A percentile compares a stretch with the other conserved stretches of the same genome.
Evolutionary conservation across 37 sponge, comb jelly and placozoan genomes (phyloP).

Genomic region (Geodia barretti): DNA sequence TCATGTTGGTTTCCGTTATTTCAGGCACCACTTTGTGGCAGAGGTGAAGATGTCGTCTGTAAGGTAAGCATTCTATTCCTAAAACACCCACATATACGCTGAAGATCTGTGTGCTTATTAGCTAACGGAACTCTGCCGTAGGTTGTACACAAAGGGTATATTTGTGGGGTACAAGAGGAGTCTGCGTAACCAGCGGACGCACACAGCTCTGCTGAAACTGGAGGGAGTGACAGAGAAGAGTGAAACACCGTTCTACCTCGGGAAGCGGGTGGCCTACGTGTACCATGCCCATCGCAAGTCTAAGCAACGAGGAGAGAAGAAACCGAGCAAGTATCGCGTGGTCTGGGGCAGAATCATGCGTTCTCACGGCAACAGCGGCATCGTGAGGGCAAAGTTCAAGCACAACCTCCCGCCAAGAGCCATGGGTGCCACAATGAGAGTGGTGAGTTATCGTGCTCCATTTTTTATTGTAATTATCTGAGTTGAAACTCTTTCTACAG

Average conservation of each 20-base stretch:
- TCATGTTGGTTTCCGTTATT: too few relatives aligned
- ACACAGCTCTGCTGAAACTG: conserved; percentile 90
- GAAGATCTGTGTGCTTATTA: background rate
- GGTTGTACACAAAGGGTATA: conserved; percentile 94
- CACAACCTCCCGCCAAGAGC: conserved; percentile 90
- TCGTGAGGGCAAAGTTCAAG: conserved; percentile 93
- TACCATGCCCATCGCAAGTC: conserved; percentile 72
- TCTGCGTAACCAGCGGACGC: conserved; percentile 77
- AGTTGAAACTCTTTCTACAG: conserved; percentile 33
- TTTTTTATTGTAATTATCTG: conserved; percentile 27
- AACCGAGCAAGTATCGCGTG: conserved; percentile 90
- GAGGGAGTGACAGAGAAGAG: conserved; percentile 84
- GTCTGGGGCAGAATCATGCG: conserved; percentile 95
- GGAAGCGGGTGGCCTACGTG: conserved; percentile 94
- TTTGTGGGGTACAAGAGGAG: conserved; percentile 92
- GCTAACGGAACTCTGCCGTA: conserved; percentile 2
- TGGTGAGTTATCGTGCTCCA: conserved; percentile 71
- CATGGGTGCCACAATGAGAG: conserved; percentile 97
- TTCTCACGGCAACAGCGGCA: conserved; percentile 96
- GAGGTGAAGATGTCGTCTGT: too few relatives aligned
- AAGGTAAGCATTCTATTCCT: too few relatives aligned
- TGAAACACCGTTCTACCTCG: conserved; percentile 90
- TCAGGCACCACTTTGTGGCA: too few relatives aligned
- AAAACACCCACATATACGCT: background rate
- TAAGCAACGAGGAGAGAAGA: conserved; percentile 54